phyloP scores from a whole-genome alignment of 2,888 invertebrate species.

The Germaria angustata region DNA sequence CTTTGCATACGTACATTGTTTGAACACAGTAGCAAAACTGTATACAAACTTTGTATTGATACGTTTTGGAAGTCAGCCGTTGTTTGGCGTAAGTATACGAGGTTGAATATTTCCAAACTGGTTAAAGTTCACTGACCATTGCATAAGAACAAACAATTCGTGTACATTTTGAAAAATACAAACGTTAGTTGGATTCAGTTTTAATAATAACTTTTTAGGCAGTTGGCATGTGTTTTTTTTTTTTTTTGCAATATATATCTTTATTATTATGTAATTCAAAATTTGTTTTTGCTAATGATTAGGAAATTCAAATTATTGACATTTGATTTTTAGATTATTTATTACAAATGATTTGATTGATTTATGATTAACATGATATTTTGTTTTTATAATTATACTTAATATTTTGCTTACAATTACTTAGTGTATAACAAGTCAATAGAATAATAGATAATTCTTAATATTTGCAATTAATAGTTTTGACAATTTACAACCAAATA shows the following conservation, averaged over 20 bases:
- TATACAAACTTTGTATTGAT: too few relatives aligned
- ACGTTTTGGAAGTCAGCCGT: too few relatives aligned
- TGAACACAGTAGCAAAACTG: too few relatives aligned
- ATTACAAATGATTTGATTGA: constrained; percentile 41
- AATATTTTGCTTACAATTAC: constrained; percentile 6
- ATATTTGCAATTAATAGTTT: constrained; percentile 4
- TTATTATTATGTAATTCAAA: constrained; percentile 44
- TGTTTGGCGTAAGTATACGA: too few relatives aligned
- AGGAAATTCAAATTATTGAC: constrained; percentile 45
- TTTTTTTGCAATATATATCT: not conserved
- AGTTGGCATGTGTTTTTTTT: not conserved
- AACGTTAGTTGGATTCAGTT: not conserved
- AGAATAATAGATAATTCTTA: constrained; percentile 33
- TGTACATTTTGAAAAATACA: too few relatives aligned
- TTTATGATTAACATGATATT: not conserved
- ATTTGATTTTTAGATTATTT: constrained; percentile 33
- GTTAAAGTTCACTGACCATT: too few relatives aligned
- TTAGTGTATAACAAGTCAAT: constrained; percentile 52
- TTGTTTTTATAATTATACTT: not conserved
- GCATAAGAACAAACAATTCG: too few relatives aligned
- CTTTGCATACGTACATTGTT: too few relatives aligned
- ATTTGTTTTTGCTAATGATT: constrained; percentile 26
- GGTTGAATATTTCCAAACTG: too few relatives aligned
- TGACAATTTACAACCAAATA: constrained; percentile 27
- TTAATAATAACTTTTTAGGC: not conserved